A percentile compares a stretch with the other conserved stretches of the same genome.
phyloP scores from a whole-genome alignment of 2,113 vertebrate species.

The Rhinichthys klamathensis region DNA sequence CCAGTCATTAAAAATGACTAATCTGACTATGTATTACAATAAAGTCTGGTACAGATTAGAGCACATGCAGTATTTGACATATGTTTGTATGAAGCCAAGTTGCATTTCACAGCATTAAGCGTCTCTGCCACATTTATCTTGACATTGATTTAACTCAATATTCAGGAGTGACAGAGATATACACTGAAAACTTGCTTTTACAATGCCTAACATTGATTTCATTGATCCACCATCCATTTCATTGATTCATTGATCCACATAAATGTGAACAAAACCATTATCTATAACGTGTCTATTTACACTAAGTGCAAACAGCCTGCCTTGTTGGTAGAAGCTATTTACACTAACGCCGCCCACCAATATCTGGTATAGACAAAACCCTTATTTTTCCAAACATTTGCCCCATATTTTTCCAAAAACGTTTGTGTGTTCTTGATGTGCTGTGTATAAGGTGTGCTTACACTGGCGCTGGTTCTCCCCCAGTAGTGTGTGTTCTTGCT shows the following conservation, averaged over 20 bases:
- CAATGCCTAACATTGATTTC: not conserved
- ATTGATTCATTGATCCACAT: too few species aligned
- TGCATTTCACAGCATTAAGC: not conserved
- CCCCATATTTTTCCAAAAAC: too few species aligned
- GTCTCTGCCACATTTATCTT: not conserved
- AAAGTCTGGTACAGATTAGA: not conserved
- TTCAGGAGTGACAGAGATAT: not conserved
- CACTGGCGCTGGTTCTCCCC: too few species aligned
- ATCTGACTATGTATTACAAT: not conserved
- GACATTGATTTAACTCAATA: not conserved
- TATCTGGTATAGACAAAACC: too few species aligned
- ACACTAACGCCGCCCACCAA: too few species aligned
- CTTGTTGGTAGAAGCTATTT: too few species aligned
- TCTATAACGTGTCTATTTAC: too few species aligned
- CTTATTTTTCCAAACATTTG: too few species aligned
- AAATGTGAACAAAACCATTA: not conserved
- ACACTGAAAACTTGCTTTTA: not conserved
- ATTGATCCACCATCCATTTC: not conserved
- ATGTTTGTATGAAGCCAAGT: not conserved
- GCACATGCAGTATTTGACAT: not conserved
- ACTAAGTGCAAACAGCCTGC: too few species aligned
- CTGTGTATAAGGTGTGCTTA: too few species aligned
- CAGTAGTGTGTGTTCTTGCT: too few species aligned
- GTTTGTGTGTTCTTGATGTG: too few species aligned
- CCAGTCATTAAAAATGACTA: not conserved